Evolutionary conservation across 2,888 invertebrate genomes (phyloP).

Genomic region (Disparrhopalites patrizii): DNA sequence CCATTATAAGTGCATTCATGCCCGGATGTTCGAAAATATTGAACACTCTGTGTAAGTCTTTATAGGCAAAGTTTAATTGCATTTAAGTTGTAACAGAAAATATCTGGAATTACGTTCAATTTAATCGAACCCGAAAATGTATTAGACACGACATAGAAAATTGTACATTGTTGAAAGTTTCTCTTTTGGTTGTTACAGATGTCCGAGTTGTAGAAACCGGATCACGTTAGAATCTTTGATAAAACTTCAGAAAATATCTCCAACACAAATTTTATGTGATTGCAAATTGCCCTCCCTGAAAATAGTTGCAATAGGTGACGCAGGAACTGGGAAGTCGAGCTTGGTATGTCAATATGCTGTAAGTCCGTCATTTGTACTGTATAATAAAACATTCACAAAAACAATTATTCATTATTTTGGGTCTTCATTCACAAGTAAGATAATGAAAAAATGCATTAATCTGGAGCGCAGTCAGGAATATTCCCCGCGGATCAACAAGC

Average conservation of each 20-base stretch:
- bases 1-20: slow-evolving; percentile 27
- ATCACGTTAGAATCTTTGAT: slow-evolving; percentile 13
- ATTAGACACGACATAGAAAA: no score
- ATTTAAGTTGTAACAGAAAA: neutral
- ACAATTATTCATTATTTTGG: neutral
- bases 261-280: neutral
- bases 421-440: neutral
- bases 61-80: neutral
- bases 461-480: slow-evolving; percentile 29
- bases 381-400: neutral
- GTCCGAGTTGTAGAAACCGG: slow-evolving; percentile 23
- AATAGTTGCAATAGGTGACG: slow-evolving; percentile 27
- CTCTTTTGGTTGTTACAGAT: neutral
- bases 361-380: no score
- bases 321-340: slow-evolving; percentile 28
- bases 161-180: neutral
- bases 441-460: neutral
- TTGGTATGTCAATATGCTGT: slow-evolving; percentile 22
- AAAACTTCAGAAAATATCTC: slow-evolving; percentile 30
- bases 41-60: slow-evolving; percentile 7
- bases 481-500: slow-evolving; percentile 35
- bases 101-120: no score
- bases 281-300: slow-evolving; percentile 21
- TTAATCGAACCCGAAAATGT: neutral
- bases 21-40: slow-evolving; percentile 22